phyloP scores from a whole-genome alignment of 1,140 invertebrate genomes.

The Heliconius hermathena region DNA sequence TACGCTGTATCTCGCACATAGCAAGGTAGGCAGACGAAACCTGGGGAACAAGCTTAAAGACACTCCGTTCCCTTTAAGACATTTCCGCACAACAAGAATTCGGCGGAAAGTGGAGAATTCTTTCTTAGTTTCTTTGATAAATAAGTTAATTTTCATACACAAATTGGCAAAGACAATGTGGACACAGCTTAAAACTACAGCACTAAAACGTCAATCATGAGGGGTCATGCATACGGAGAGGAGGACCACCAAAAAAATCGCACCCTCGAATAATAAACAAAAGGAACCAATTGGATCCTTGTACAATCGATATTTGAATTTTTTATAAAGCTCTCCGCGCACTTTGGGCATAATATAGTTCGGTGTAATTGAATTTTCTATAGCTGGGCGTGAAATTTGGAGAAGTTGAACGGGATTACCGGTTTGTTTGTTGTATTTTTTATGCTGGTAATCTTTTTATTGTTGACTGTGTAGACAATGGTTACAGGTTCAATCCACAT shows the following conservation, averaged over 20 bases:
- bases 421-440: conserved; percentile 1
- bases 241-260: conserved; percentile 16
- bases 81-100: no score
- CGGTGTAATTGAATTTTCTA: conserved; percentile 17
- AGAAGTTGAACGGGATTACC: background rate
- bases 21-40: no score
- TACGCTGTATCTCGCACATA: no score
- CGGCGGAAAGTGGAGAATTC: no score
- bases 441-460: background rate
- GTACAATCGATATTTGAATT: conserved; percentile 21
- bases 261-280: conserved; percentile 15
- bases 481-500: background rate
- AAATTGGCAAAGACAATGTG: background rate
- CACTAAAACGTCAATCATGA: conserved; percentile 16
- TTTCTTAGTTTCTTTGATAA: background rate
- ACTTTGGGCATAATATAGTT: conserved; percentile 1
- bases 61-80: no score
- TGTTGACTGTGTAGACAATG: background rate
- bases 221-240: conserved; percentile 5
- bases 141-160: background rate
- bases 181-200: background rate
- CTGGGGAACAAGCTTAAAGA: no score
- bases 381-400: background rate
- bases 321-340: conserved; percentile 1
- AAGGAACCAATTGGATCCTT: conserved; percentile 14